Evolutionary conservation across 2,797 vertebrate genomes (phyloP).

Genomic region (Poecilia wingei): DNA sequence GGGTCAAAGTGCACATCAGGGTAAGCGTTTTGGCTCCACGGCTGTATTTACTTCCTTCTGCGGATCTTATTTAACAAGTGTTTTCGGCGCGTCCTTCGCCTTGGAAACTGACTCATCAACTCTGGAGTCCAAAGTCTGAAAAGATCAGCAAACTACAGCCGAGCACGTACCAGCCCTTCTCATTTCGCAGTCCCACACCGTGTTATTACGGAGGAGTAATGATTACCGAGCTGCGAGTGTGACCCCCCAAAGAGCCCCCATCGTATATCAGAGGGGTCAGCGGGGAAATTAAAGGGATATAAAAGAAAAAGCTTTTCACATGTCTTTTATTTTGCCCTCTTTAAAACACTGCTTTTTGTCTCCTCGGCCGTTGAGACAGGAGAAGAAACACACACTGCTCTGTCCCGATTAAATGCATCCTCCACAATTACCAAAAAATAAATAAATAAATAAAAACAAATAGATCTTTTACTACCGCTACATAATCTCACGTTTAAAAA

Average conservation of each 20-base stretch:
- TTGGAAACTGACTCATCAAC: slow-evolving; percentile 61
- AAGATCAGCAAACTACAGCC: slow-evolving; percentile 44
- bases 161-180: slow-evolving; percentile 32
- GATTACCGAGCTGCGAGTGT: slow-evolving; percentile 31
- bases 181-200: slow-evolving; percentile 34
- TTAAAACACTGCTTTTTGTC: background rate
- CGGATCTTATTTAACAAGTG: slow-evolving; percentile 35
- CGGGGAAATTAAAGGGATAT: slow-evolving; percentile 28
- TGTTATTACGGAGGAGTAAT: slow-evolving; percentile 37
- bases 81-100: slow-evolving; percentile 53
- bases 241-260: slow-evolving; percentile 30
- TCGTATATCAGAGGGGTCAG: slow-evolving; percentile 32
- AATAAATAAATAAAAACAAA: background rate
- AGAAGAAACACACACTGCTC: background rate
- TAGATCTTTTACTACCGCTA: background rate
- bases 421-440: background rate
- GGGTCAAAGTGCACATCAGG: slow-evolving; percentile 58
- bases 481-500: background rate
- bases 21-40: slow-evolving; percentile 40
- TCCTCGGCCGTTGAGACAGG: background rate
- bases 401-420: background rate
- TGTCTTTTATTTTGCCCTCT: background rate
- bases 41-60: slow-evolving; percentile 61
- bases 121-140: slow-evolving; percentile 62
- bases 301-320: slow-evolving; percentile 8